phyloP scores from a whole-genome alignment of 2,888 invertebrate genomes.

The Onchidella celtica region DNA sequence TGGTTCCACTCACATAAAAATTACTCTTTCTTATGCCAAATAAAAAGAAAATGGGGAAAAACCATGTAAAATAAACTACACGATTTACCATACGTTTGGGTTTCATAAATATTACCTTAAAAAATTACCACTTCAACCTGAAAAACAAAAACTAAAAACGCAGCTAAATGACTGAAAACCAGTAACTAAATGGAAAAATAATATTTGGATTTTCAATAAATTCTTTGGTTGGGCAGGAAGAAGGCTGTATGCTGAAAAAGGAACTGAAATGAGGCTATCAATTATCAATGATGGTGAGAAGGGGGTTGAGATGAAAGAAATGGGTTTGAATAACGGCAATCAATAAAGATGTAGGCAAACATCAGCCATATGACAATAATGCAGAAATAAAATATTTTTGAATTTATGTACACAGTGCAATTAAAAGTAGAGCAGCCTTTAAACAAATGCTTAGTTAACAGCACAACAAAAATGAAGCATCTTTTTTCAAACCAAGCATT shows the following conservation, averaged over 20 bases:
- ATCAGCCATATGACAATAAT: background rate
- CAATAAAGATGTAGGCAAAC: background rate
- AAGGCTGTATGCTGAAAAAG: background rate
- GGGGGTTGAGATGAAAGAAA: background rate
- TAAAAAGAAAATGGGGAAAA: background rate
- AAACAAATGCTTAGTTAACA: conserved; percentile 9
- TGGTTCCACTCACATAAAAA: conserved; percentile 33
- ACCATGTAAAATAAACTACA: background rate
- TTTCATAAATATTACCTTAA: background rate
- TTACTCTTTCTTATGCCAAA: background rate
- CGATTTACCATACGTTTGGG: background rate
- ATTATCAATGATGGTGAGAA: background rate
- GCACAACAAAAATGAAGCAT: background rate
- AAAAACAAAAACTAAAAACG: background rate
- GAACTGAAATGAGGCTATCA: conserved; percentile 6
- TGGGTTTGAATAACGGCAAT: conserved; percentile 26
- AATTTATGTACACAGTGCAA: conserved; percentile 15
- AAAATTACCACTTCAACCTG: background rate
- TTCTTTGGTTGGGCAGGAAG: conserved; percentile 40
- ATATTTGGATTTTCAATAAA: conserved; percentile 35
- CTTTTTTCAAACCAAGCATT: too few species aligned
- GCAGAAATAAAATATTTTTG: background rate
- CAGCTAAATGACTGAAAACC: background rate
- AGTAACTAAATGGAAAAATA: background rate
- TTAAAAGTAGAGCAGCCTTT: conserved; percentile 25